A percentile compares a stretch with the other conserved stretches of the same genome.
Evolutionary conservation across 2,113 vertebrate species (phyloP).

Genomic region (Hystrix cristata): DNA sequence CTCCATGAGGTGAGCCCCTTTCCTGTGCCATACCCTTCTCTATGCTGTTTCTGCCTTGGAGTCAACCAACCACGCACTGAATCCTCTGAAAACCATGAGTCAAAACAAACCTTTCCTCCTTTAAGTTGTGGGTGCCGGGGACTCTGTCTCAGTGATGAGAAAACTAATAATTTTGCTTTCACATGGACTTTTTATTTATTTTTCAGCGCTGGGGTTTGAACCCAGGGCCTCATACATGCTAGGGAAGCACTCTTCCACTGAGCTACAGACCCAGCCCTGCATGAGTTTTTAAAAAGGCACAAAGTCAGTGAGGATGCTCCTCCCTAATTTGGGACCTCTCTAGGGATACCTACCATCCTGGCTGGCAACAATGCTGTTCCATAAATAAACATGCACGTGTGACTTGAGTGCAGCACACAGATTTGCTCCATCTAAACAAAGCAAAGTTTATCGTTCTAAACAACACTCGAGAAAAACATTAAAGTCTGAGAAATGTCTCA

Average conservation of each 20-base stretch:
- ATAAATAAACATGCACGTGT: neutral
- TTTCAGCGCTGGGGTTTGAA: neutral
- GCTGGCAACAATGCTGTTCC: neutral
- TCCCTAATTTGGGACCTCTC: neutral
- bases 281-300: neutral
- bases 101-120: neutral
- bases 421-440: constrained; percentile 23
- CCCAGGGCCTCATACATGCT: neutral
- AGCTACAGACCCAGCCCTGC: neutral
- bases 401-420: neutral
- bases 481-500: neutral
- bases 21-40: neutral
- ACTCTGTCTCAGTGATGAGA: neutral
- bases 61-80: neutral
- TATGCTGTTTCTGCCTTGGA: neutral
- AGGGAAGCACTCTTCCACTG: neutral
- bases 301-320: neutral
- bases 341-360: neutral
- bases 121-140: neutral
- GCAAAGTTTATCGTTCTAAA: constrained; percentile 52
- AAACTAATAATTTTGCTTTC: neutral
- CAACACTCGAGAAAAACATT: constrained; percentile 6
- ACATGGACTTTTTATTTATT: no score
- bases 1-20: neutral
- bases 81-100: neutral